Conservation (phyloP, 1,140 invertebrate genomes). For the Trichoplusia ni region DNA sequence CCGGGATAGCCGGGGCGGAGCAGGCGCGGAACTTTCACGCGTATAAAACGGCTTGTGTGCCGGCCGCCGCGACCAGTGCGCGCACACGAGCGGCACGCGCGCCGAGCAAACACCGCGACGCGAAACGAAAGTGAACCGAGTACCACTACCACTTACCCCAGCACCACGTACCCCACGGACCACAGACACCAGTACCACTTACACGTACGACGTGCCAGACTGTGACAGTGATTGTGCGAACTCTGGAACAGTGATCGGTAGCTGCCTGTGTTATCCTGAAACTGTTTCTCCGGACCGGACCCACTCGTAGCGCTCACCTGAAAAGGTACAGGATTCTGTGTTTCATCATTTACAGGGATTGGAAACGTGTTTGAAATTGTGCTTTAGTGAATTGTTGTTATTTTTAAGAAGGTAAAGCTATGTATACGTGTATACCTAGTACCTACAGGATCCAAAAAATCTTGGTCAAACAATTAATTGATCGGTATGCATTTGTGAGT, state of each 20-base stretch:
- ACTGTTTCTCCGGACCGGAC: constrained; percentile 59
- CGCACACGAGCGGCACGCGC: constrained; percentile 48
- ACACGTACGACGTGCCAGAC: too few relatives aligned
- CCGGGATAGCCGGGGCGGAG: constrained; percentile 67
- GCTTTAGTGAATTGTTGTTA: constrained; percentile 11
- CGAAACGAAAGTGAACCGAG: constrained; percentile 77
- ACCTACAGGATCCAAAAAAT: too few relatives aligned
- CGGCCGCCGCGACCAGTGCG: constrained; percentile 71
- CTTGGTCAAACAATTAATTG: too few relatives aligned
- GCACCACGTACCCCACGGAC: too few relatives aligned
- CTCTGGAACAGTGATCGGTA: constrained; percentile 73
- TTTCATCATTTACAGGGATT: constrained; percentile 9
- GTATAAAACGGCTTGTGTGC: constrained; percentile 67
- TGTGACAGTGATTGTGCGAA: constrained; percentile 72
- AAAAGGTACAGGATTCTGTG: constrained; percentile 70
- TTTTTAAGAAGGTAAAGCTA: too few relatives aligned
- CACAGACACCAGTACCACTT: too few relatives aligned
- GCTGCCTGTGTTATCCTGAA: constrained; percentile 74
- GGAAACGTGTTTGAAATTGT: constrained; percentile 18
- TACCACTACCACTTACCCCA: constrained; percentile 2
- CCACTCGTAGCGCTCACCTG: constrained; percentile 61
- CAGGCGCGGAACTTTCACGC: constrained; percentile 73
- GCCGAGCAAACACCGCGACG: constrained; percentile 41
- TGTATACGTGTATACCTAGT: too few relatives aligned
- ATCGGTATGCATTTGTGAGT: too few relatives aligned